Evolutionary conservation across 2,113 vertebrate genomes (phyloP), one percentile per base, ranked within the genome.

Genomic region (Chelonoidis abingdonii): DNA sequence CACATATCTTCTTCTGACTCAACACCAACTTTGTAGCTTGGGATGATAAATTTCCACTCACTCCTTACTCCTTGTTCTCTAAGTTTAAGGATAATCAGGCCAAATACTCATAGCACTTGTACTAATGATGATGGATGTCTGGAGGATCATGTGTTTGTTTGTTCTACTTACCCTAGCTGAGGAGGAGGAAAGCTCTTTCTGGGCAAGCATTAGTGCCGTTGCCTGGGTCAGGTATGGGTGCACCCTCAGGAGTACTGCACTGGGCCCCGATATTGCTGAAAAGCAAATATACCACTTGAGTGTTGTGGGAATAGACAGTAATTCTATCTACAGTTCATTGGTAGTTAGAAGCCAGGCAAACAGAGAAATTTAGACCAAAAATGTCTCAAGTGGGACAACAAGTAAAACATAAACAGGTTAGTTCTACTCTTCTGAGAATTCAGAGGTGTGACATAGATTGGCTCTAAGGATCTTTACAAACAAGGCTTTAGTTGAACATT

Each of bases 11-110:
- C 44, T 35, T 84, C 49, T 8, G 79, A 57, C 91, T 94, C 86
- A 97, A 91, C 65, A 69, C 14, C 83, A 72, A 31, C 56, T 65
- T 59, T 12, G 50, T 92, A 94, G 94, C 89, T 94, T 97, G 91
- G 78, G 95, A 95, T 97, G 89, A 96, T 92, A 95, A 80, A 93
- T 96, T 92, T 96, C 97, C 94, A 92, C 72, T 88, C 93, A 96
- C 69, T 80, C 21, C 54, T 78, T 86, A 81, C 27, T 81, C 76
- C 52, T 62, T 87, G 13, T 80, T 69, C 57, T 76, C 24, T 80
- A 82, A 82, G 21, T 44, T 83, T 87, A 84, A 87, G n/a, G 52
- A 80, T 84, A 87, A 87, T n/a, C 6, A 44, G 75, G 72, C 54
- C 53, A 75, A 78, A 44, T 41, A 88, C 80, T 84, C 62, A 53